Conservation (phyloP, 2,888 invertebrate species). For the Macrophya alboannulata region DNA sequence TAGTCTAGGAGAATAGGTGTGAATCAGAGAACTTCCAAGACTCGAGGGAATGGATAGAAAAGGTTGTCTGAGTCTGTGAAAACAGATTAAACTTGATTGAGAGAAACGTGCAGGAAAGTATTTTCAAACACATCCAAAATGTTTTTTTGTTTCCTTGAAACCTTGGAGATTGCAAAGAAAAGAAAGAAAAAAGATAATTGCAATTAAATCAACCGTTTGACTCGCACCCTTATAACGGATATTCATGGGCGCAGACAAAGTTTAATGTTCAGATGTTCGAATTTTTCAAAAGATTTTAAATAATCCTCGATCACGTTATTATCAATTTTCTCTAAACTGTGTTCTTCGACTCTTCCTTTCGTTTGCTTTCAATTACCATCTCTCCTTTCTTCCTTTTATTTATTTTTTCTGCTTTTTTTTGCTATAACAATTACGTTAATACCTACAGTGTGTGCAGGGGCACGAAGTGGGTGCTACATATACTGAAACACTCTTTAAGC, state of each 20-base stretch:
- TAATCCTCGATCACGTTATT: neutral
- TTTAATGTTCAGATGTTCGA: neutral
- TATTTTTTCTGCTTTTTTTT: neutral
- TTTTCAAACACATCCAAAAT: neutral
- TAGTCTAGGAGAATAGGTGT: too few relatives aligned
- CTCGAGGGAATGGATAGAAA: slow-evolving; percentile 5
- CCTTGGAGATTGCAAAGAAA: neutral
- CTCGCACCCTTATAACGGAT: neutral
- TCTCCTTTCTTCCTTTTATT: neutral
- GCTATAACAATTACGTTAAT: neutral
- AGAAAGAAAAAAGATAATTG: neutral
- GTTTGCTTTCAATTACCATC: neutral
- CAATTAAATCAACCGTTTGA: neutral
- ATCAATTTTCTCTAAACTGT: neutral
- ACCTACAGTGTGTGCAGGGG: neutral
- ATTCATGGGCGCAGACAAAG: neutral
- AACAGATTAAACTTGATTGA: slow-evolving; percentile 2
- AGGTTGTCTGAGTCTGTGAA: neutral
- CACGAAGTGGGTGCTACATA: neutral
- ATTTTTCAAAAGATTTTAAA: neutral
- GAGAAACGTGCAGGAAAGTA: slow-evolving; percentile 11
- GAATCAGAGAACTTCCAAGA: slow-evolving; percentile 5
- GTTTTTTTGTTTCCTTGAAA: neutral
- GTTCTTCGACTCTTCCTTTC: neutral
- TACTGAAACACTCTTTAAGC: slow-evolving; percentile 14